Evolutionary conservation across 2,888 invertebrate species (phyloP).

Genomic region (Zygogramma bicolorata): DNA sequence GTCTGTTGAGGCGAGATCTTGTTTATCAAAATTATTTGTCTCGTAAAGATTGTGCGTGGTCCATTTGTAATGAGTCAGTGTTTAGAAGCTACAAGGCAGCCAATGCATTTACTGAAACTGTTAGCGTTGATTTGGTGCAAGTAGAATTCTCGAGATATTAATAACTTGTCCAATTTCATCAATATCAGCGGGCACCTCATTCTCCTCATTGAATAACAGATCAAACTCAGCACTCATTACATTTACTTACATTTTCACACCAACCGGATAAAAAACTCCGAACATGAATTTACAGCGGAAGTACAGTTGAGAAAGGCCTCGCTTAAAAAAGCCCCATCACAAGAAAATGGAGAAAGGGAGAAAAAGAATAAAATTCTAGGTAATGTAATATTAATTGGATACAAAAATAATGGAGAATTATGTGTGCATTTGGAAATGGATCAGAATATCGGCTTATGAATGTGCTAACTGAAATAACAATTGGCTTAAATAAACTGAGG

Average conservation of each 20-base stretch:
- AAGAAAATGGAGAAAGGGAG: conserved; percentile 58
- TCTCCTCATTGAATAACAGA: not conserved
- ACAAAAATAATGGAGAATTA: not conserved
- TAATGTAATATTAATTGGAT: conserved; percentile 41
- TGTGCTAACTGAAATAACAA: conserved; percentile 1
- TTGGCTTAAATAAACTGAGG: not conserved
- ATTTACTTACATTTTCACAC: not conserved
- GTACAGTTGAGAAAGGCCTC: conserved; percentile 57
- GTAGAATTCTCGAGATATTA: not conserved
- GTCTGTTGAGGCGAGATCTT: no score
- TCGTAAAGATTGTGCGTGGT: no score
- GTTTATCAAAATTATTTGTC: no score
- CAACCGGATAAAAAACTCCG: conserved; percentile 18
- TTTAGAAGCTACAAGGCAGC: not conserved
- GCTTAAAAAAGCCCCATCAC: conserved; percentile 54
- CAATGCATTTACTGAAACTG: not conserved
- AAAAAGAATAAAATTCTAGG: conserved; percentile 59
- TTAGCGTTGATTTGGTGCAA: no score
- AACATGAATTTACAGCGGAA: conserved; percentile 48
- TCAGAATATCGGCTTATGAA: not conserved
- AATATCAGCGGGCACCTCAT: not conserved
- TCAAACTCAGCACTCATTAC: conserved; percentile 7
- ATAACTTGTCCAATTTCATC: not conserved
- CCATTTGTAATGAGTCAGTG: conserved; percentile 6
- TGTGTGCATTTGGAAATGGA: not conserved